A percentile compares a stretch with the other conserved stretches of the same genome.
Conservation (phyloP, 2,797 vertebrate species). For the Squalus acanthias region DNA sequence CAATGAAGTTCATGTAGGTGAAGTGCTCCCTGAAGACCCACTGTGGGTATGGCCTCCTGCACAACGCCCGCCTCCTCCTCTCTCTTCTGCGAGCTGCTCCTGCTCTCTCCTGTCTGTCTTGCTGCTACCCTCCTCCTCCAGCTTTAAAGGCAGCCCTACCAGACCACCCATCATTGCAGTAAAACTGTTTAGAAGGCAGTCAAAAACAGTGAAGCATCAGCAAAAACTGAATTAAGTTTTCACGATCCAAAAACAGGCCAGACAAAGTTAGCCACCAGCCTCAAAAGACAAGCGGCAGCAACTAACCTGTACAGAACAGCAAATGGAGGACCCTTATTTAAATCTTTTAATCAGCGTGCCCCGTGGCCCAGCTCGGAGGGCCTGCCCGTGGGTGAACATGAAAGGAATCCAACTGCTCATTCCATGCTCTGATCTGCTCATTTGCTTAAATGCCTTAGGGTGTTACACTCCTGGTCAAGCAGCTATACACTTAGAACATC, state of each 20-base stretch:
- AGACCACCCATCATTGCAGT: neutral
- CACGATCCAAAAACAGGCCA: neutral
- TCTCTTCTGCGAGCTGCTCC: neutral
- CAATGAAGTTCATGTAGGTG: neutral
- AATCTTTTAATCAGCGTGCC: neutral
- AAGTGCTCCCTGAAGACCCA: neutral
- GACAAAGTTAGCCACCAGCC: neutral
- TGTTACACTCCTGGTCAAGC: neutral
- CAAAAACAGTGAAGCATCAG: neutral
- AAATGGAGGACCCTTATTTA: neutral
- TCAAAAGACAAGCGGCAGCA: neutral
- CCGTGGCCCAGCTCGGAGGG: neutral
- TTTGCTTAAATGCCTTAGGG: neutral
- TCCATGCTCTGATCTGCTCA: neutral
- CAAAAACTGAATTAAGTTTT: neutral
- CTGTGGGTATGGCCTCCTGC: neutral
- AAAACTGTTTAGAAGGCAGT: neutral
- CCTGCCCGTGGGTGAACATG: neutral
- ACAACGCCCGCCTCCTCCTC: neutral
- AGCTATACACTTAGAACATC: neutral
- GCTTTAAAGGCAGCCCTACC: neutral
- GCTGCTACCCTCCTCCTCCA: neutral
- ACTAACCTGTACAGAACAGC: neutral
- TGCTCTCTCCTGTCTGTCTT: neutral
- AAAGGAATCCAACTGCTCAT: neutral